Evolutionary conservation across 2,113 vertebrate genomes (phyloP).

Genomic region (Neotoma lepida): DNA sequence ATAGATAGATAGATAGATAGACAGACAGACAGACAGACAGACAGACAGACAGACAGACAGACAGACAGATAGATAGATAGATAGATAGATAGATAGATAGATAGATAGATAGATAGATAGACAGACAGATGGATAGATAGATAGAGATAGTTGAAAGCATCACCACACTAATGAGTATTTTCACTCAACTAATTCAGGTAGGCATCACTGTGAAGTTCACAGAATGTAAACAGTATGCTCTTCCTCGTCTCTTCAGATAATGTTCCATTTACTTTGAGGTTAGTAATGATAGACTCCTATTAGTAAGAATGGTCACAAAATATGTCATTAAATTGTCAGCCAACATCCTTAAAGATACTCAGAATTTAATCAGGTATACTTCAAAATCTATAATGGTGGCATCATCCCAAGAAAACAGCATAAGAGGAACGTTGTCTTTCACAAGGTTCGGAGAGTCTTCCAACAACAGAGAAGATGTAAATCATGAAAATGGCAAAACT

Average conservation of each 20-base stretch:
- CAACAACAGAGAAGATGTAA: neutral
- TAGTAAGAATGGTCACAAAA: neutral
- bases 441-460: neutral
- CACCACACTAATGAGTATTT: neutral
- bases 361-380: neutral
- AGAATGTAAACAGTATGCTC: neutral
- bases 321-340: neutral
- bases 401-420: neutral
- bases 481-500: neutral
- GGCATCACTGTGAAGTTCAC: neutral
- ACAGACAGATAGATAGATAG: too few relatives aligned
- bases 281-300: neutral
- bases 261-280: neutral
- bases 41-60: too few relatives aligned
- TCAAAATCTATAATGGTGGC: neutral
- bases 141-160: neutral
- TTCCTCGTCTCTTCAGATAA: neutral
- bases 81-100: too few relatives aligned
- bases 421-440: neutral
- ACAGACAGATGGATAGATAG: too few relatives aligned
- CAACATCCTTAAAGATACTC: neutral
- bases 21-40: too few relatives aligned
- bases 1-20: too few relatives aligned
- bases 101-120: too few relatives aligned
- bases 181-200: neutral